Evolutionary conservation across 1,140 invertebrate genomes (phyloP), one percentile per base, ranked within the genome.

Genomic region (Panagrolaimus sp.): DNA sequence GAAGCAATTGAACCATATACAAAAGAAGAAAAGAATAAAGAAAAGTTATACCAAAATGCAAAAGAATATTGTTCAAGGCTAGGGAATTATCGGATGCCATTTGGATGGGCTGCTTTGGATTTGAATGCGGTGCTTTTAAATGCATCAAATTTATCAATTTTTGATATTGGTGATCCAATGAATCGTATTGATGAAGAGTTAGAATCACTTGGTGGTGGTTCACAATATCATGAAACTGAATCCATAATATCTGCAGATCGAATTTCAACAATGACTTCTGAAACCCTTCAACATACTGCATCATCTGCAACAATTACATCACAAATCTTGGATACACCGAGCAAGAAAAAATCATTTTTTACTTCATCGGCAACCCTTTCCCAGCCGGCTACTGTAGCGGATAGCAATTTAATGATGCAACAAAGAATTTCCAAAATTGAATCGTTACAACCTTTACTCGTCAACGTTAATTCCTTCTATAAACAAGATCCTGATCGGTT

Each of bases 71-170:
- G 90, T 74, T 89, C 91, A 82, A 87, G 91, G 78, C 87, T 96
- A 72, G 91, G 92, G 7, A 89, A 89, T 78, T 94, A 94, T 84
- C 88, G 91, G 74, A 96, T 96, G 91, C 92, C 92, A 3, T 93
- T 98, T 85, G 93, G 91, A 16, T 97, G 93, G 93, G 89, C 91
- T 46, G 92, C 91, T 1, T 91, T 81, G 1, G 80, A 81, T 46
- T 31, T 77, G 38, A 42, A 51, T 38, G 31, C 43, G 5, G 62
- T 78, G 1, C 13, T 82, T n/a, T 66, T 67, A 43, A 47, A 65
- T 47, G 38, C 69, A 0, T 43, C 69, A 9, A 63, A 38, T 3
- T 20, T 57, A 8, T 38, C 31, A 38, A 38, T 38, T 38, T 38
- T 38, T 38, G 51, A 57, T 57, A 25, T 27, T 3, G 51, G 51